Conservation (phyloP, 2,888 invertebrate genomes). For the Maniola hyperantus region DNA sequence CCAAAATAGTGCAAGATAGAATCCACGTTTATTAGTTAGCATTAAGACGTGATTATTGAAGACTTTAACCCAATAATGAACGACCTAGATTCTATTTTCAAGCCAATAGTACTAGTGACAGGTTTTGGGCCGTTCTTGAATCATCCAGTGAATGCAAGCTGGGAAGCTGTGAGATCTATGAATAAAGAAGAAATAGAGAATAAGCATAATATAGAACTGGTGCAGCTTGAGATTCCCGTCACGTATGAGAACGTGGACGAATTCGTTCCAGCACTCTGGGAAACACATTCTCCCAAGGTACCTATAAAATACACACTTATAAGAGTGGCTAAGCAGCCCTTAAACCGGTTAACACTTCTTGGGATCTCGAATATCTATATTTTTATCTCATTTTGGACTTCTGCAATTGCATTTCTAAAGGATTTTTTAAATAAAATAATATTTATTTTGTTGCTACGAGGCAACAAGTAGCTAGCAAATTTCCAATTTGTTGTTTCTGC, state of each 20-base stretch:
- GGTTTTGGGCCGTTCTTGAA: conserved; percentile 92
- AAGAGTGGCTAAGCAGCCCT: neutral
- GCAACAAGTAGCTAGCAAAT: too few species aligned
- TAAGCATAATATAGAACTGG: conserved; percentile 75
- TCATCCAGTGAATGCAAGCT: conserved; percentile 90
- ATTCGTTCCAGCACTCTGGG: conserved; percentile 86
- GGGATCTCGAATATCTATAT: too few species aligned
- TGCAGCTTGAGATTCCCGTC: conserved; percentile 86
- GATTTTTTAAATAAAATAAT: too few species aligned
- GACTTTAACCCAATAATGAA: conserved; percentile 46
- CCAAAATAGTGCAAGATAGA: neutral
- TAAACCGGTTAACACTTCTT: too few species aligned
- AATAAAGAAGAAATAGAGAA: conserved; percentile 78
- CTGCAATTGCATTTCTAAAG: too few species aligned
- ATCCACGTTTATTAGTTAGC: too few species aligned
- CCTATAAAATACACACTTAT: neutral
- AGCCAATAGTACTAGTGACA: conserved; percentile 83
- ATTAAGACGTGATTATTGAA: neutral
- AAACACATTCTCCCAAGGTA: conserved; percentile 85
- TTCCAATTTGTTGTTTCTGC: too few species aligned
- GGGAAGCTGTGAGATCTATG: conserved; percentile 89
- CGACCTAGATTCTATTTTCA: conserved; percentile 57
- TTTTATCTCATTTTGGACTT: too few species aligned
- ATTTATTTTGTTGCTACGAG: too few species aligned
- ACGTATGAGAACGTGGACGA: conserved; percentile 86